A percentile compares a stretch with the other conserved stretches of the same genome.
phyloP scores from a whole-genome alignment of 2,888 invertebrate species.

The Coleophora flavipennella region DNA sequence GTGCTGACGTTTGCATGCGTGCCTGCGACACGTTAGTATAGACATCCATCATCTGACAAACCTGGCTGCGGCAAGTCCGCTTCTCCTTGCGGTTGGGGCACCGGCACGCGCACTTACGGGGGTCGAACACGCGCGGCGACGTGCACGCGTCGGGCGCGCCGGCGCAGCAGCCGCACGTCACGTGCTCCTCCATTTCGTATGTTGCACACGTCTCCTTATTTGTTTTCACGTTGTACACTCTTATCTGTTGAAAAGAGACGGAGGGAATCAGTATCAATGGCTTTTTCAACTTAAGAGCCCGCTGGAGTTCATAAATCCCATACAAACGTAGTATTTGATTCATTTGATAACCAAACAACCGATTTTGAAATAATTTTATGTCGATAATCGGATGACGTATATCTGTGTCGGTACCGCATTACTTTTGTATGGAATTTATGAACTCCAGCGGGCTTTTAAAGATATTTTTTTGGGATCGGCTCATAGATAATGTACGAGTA shows the following conservation, averaged over 20 bases:
- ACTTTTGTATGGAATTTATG: too few species aligned
- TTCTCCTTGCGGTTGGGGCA: conserved; percentile 58
- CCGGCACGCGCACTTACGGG: conserved; percentile 68
- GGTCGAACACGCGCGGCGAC: conserved; percentile 45
- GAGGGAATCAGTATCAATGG: too few species aligned
- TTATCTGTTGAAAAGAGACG: conserved; percentile 35
- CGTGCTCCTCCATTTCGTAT: conserved; percentile 52
- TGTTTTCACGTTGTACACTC: conserved; percentile 51
- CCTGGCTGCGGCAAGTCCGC: conserved; percentile 54
- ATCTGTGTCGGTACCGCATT: too few species aligned
- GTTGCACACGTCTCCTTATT: conserved; percentile 51
- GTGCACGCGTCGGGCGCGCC: conserved; percentile 37
- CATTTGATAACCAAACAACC: too few species aligned
- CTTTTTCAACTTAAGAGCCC: too few species aligned
- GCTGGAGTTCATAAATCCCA: too few species aligned
- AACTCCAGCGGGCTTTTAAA: too few species aligned
- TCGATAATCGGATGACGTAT: too few species aligned
- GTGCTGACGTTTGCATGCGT: conserved; percentile 35
- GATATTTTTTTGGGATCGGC: too few species aligned
- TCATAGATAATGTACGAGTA: too few species aligned
- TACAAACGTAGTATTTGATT: too few species aligned
- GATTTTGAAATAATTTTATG: too few species aligned
- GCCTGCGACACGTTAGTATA: conserved; percentile 43
- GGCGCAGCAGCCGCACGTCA: conserved; percentile 51
- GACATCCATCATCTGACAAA: conserved; percentile 68